phyloP scores from a whole-genome alignment of 2,888 invertebrate species.

The Eupeodes luniger region DNA sequence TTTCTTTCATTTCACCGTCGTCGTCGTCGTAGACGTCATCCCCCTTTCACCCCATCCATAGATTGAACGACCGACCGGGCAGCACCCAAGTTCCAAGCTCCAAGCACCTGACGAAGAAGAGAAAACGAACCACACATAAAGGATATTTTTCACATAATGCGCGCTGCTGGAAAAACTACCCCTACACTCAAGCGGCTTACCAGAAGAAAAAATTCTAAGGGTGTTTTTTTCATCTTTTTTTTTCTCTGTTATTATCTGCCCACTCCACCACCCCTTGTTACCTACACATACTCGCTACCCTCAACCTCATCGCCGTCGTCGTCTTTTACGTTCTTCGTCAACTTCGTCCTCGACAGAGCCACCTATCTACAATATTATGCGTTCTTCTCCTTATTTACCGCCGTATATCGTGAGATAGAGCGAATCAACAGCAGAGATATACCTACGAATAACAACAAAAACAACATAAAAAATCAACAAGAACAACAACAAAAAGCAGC shows the following conservation, averaged over 20 bases:
- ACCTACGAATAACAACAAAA: not conserved
- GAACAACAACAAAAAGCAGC: conserved; percentile 20
- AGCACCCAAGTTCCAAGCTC: not conserved
- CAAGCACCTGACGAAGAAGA: conserved; percentile 8
- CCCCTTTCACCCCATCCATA: not conserved
- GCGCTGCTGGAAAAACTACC: conserved; percentile 47
- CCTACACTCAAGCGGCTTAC: conserved; percentile 25
- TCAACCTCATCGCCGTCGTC: not conserved
- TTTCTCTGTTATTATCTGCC: conserved; percentile 6
- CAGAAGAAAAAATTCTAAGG: conserved; percentile 60
- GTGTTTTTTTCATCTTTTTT: conserved; percentile 33
- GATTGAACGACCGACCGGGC: too few relatives aligned
- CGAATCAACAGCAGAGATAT: conserved; percentile 42
- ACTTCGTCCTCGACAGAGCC: not conserved
- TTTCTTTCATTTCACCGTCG: conserved; percentile 54
- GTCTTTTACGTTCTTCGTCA: not conserved
- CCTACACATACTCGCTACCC: conserved; percentile 47
- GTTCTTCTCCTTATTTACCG: conserved; percentile 54
- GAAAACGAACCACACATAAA: conserved; percentile 58
- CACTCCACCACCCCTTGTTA: conserved; percentile 42
- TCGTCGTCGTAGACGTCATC: not conserved
- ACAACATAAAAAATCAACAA: not conserved
- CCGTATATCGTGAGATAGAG: conserved; percentile 43
- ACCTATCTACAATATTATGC: conserved; percentile 52
- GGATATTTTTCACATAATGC: conserved; percentile 70